Percentiles rank a stretch among this genome's conserved stretches.
Evolutionary conservation across 2,888 invertebrate genomes (phyloP).

Genomic region (Tortrix viridana): DNA sequence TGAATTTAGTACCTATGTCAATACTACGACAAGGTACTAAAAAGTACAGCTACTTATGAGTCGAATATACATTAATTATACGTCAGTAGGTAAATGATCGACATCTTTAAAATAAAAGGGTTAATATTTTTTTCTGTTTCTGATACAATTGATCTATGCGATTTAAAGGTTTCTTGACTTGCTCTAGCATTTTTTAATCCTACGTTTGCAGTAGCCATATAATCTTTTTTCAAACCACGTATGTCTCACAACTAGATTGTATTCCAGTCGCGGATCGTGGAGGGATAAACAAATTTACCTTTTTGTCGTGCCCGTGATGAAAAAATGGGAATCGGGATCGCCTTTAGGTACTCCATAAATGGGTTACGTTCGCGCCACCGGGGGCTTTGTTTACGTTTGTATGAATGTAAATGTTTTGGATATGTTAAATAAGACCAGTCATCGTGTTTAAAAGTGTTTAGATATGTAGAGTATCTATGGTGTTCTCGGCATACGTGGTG

Average conservation of each 20-base stretch:
- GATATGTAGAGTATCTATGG: too few species aligned
- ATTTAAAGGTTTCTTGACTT: too few species aligned
- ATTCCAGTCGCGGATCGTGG: constrained; percentile 18
- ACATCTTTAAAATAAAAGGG: too few species aligned
- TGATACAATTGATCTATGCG: too few species aligned
- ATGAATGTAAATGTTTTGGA: not conserved
- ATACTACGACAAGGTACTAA: too few species aligned
- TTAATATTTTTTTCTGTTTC: too few species aligned
- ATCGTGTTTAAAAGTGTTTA: not conserved
- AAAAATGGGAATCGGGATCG: constrained; percentile 27
- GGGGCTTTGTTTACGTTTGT: constrained; percentile 22
- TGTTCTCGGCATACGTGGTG: too few species aligned
- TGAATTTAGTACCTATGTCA: too few species aligned
- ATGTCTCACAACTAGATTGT: constrained; percentile 27
- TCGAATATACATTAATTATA: too few species aligned
- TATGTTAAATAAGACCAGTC: not conserved
- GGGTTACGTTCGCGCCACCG: constrained; percentile 20
- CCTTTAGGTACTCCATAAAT: constrained; percentile 26
- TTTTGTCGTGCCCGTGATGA: constrained; percentile 28
- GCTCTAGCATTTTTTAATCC: not conserved
- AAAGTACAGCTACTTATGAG: too few species aligned
- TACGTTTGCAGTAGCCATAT: not conserved
- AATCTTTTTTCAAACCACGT: constrained; percentile 29
- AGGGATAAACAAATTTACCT: constrained; percentile 37
- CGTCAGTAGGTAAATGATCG: too few species aligned